Evolutionary conservation across 2,888 invertebrate genomes (phyloP).

Genomic region (Stictocephala bisonia): DNA sequence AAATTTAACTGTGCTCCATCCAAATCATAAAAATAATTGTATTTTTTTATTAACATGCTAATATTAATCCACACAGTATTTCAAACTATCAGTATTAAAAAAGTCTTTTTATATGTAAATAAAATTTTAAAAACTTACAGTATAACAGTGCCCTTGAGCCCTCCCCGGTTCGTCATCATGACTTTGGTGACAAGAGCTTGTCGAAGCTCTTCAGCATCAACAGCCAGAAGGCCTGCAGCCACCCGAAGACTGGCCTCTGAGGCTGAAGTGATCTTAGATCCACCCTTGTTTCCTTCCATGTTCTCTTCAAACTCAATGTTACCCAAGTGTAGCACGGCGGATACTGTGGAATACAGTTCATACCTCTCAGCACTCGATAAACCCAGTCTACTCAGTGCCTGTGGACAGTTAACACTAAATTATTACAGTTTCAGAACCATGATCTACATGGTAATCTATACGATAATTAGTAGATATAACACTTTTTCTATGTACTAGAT

Average conservation of each 20-base stretch:
- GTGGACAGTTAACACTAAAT: too few species aligned
- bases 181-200: slow-evolving; percentile 90
- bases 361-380: slow-evolving; percentile 78
- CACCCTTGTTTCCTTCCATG: slow-evolving; percentile 85
- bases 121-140: slow-evolving; percentile 77
- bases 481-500: too few species aligned
- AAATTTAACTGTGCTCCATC: too few species aligned
- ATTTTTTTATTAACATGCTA: too few species aligned
- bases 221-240: slow-evolving; percentile 76
- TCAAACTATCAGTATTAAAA: too few species aligned
- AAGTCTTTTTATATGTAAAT: too few species aligned
- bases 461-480: too few species aligned
- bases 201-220: slow-evolving; percentile 81
- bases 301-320: slow-evolving; percentile 97
- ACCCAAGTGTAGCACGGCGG: slow-evolving; percentile 93
- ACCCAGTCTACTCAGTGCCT: slow-evolving; percentile 84
- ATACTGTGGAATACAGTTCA: slow-evolving; percentile 88
- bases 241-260: slow-evolving; percentile 76
- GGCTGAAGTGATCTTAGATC: slow-evolving; percentile 75
- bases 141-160: slow-evolving; percentile 94
- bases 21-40: too few species aligned
- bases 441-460: too few species aligned
- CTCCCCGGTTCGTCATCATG: slow-evolving; percentile 96
- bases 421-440: too few species aligned
- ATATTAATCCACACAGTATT: too few species aligned